Percentiles rank a stretch among this genome's conserved stretches.
Evolutionary conservation across 2,113 vertebrate genomes (phyloP).

Genomic region (Canis aureus): DNA sequence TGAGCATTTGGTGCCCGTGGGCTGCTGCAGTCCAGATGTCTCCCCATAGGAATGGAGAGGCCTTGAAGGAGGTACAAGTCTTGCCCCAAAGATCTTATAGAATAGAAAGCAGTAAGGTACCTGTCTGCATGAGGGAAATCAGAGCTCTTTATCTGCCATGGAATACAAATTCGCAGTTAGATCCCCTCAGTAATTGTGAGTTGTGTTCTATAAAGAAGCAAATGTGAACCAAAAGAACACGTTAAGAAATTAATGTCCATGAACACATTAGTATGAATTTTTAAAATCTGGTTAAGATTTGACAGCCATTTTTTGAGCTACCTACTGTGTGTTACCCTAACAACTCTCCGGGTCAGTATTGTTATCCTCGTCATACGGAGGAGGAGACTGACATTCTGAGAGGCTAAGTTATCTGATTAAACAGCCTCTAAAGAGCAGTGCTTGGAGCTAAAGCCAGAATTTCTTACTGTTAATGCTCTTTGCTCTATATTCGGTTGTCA

Average conservation of each 20-base stretch:
- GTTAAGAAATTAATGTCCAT: neutral
- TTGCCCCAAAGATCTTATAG: neutral
- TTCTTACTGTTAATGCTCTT: neutral
- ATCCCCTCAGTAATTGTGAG: neutral
- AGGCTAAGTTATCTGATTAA: neutral
- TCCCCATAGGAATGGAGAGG: neutral
- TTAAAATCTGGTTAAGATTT: slow-evolving; percentile 6
- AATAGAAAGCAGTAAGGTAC: neutral
- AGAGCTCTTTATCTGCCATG: neutral
- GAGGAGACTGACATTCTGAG: neutral
- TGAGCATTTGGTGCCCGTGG: neutral
- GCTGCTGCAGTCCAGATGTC: neutral
- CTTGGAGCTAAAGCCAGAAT: neutral
- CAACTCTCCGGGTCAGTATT: neutral
- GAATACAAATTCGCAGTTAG: neutral
- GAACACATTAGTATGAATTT: neutral
- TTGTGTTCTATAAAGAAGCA: neutral
- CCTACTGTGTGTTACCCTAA: neutral
- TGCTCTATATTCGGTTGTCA: neutral
- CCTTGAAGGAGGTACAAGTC: neutral
- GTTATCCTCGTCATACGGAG: neutral
- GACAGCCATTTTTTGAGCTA: neutral
- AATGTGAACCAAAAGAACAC: neutral
- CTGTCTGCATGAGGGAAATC: neutral
- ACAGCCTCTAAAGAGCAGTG: neutral